Evolutionary conservation across 92 coral and sea anemone species (phyloP), one percentile per base, ranked within the genome.

Genomic region (Parazoanthus darwini): DNA sequence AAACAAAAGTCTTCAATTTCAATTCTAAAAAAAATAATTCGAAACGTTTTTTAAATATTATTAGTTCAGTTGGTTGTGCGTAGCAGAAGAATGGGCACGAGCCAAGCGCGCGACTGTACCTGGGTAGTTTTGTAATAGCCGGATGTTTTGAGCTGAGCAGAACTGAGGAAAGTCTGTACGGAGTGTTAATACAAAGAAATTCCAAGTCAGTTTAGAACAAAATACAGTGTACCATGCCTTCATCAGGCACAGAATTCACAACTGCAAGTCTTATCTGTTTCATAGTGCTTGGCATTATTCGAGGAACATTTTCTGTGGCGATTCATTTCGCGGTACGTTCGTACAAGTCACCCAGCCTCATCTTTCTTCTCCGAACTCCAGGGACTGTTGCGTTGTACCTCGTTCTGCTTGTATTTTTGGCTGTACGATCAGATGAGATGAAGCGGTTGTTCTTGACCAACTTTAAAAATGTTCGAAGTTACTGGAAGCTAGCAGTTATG

Each of bases 281-380:
- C 80, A 82, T 97, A 70, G 80, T 91, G 44, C 90, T 97, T 56
- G 98, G 95, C 42, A 51, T 97, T 25, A 92, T 97, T 51, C 96
- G 99, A 35, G 99, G 99, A 72, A 93, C 96, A 6, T 97, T 97
- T 77, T 89, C 98, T 9, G 92, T 94, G 15, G 94, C 74, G 77
- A 90, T 97, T 38, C 88, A 95, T 71, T 95, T 94, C 74, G 98
- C 98, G 8, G 92, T 96, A 35, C 80, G 29, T 44, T 86, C 98
- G 4, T 97, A 91, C 90, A 81, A 68, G 23, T 90, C 96, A 10
- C 93, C 99, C 18, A 93, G 97, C 59, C 91, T 97, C 26, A 92
- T 97, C 13, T 97, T 97, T 88, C 89, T 97, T 33, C 96, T 97
- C 42, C 97, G 98, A 56, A 95, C 96, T 44, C 99, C 99, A 76